phyloP scores from a whole-genome alignment of 2,888 invertebrate genomes.

The Drosophila hamatofila region DNA sequence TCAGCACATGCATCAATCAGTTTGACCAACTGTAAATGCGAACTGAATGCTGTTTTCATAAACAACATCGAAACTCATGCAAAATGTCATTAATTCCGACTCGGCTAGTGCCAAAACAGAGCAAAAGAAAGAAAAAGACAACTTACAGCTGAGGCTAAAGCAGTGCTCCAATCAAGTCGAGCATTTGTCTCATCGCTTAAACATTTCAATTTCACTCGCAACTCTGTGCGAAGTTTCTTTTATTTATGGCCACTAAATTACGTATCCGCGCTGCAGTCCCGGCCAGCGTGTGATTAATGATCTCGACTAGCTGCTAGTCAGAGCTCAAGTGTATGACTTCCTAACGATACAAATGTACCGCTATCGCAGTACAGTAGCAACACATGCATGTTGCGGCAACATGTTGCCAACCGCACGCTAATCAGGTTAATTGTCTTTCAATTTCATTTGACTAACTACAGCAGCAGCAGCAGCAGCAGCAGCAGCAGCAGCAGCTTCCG shows the following conservation, averaged over 20 bases:
- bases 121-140: constrained; percentile 14
- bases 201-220: constrained; percentile 78
- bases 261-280: constrained; percentile 67
- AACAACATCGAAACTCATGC: constrained; percentile 76
- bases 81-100: constrained; percentile 73
- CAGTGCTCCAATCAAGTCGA: constrained; percentile 72
- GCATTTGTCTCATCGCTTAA: constrained; percentile 80
- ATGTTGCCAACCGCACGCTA: constrained; percentile 66
- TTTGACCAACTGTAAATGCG: constrained; percentile 64
- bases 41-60: constrained; percentile 77
- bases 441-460: constrained; percentile 68
- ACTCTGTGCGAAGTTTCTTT: constrained; percentile 64
- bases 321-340: constrained; percentile 40
- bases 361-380: constrained; percentile 62
- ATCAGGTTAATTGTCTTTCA: constrained; percentile 81
- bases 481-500: constrained; percentile 37
- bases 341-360: constrained; percentile 67
- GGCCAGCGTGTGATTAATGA: constrained; percentile 70
- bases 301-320: constrained; percentile 49
- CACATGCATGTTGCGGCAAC: constrained; percentile 61
- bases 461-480: constrained; percentile 23
- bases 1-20: constrained; percentile 61
- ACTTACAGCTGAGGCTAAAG: constrained; percentile 28
- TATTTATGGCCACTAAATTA: constrained; percentile 80
- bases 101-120: constrained; percentile 56